Conservation (phyloP, 2,888 invertebrate species). For the Amphimallon solstitiale region DNA sequence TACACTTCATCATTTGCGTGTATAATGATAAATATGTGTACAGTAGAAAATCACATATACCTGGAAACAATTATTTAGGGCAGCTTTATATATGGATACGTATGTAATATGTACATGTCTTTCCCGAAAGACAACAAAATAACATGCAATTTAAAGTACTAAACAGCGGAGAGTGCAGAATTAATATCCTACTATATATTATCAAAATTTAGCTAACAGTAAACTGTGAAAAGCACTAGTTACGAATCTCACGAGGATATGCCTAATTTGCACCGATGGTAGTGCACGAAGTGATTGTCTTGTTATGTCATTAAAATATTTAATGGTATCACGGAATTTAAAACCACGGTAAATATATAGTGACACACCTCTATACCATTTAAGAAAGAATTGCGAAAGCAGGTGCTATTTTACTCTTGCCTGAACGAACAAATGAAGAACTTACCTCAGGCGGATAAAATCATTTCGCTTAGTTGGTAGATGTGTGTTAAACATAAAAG, state of each 20-base stretch:
- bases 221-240: neutral
- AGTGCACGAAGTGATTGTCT: slow-evolving; percentile 3
- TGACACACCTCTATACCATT: slow-evolving; percentile 21
- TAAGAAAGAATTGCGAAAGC: slow-evolving; percentile 18
- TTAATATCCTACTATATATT: neutral
- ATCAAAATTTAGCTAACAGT: neutral
- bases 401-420: slow-evolving; percentile 15
- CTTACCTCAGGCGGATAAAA: neutral
- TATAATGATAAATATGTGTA: too few species aligned
- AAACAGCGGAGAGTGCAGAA: too few species aligned
- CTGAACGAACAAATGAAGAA: slow-evolving; percentile 2
- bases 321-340: slow-evolving; percentile 15
- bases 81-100: too few species aligned
- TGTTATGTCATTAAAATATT: slow-evolving; percentile 20
- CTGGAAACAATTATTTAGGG: too few species aligned
- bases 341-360: slow-evolving; percentile 3
- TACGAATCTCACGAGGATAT: neutral
- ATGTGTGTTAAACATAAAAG: neutral
- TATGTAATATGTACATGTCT: too few species aligned
- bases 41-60: too few species aligned
- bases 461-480: neutral
- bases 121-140: too few species aligned
- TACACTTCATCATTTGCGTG: too few species aligned
- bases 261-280: neutral
- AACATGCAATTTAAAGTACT: too few species aligned